phyloP scores from a whole-genome alignment of 2,888 invertebrate genomes.

The Sinopyrophorus schimmeli region DNA sequence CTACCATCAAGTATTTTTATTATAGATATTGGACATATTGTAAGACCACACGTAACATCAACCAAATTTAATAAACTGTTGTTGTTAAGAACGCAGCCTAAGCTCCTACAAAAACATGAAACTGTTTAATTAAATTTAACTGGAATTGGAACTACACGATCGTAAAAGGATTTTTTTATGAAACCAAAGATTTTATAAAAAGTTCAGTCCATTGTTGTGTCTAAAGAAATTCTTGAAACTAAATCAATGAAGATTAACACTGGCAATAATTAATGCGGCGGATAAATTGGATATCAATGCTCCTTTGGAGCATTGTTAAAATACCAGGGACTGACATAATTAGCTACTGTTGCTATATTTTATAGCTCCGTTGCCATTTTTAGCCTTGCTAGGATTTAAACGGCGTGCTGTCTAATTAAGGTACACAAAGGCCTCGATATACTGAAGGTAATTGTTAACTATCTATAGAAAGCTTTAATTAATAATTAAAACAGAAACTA shows the following conservation, averaged over 20 bases:
- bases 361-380: constrained; percentile 52
- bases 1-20: too few relatives aligned
- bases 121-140: too few relatives aligned
- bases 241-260: constrained; percentile 33
- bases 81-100: too few relatives aligned
- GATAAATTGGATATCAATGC: constrained; percentile 48
- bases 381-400: constrained; percentile 47
- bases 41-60: too few relatives aligned
- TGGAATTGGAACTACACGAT: too few relatives aligned
- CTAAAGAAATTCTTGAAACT: constrained; percentile 27
- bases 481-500: constrained; percentile 51
- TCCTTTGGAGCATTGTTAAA: constrained; percentile 51
- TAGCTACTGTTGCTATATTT: constrained; percentile 53
- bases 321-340: constrained; percentile 50
- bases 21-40: too few relatives aligned
- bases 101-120: too few relatives aligned
- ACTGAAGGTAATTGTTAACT: constrained; percentile 52
- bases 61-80: too few relatives aligned
- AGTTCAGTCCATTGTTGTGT: constrained; percentile 30
- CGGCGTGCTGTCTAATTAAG: constrained; percentile 49
- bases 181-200: too few relatives aligned
- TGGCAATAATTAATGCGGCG: constrained; percentile 44
- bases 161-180: too few relatives aligned
- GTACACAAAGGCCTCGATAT: constrained; percentile 48
- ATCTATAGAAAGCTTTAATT: constrained; percentile 52